Evolutionary conservation across 2,888 invertebrate species (phyloP), one percentile per base, ranked within the genome.

Genomic region (Drosophila vallismaia): DNA sequence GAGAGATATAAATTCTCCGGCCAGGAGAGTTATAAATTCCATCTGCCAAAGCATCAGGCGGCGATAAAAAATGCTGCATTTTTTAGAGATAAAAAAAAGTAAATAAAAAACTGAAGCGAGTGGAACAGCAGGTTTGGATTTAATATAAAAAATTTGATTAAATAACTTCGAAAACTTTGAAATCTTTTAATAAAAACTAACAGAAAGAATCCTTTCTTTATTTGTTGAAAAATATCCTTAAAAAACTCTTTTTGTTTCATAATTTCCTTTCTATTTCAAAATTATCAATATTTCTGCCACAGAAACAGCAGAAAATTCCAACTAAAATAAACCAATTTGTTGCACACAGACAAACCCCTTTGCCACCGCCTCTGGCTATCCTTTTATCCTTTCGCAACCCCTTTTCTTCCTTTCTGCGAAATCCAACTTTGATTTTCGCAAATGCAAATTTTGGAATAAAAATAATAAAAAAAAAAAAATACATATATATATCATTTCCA

Each of bases 11-110:
- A 50, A 54, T 46, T 63, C 44, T 40, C 44, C 7, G 31, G 19
- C 19, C 44, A 45, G 45, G 48, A 31, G 40, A 33, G 74, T 64
- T 72, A 71, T 82, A 87, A 85, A 87, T 82, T 81, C 64, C 76
- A 82, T 73, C 63, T 85, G 88, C 86, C 76, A 85, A 81, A 67
- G 75, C 67, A 64, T 63, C 24, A 66, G 26, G 12, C 46, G n/a
- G 48, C 42, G 45, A 49, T 59, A 70, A 52, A 57, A 26, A 58
- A 40, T 33, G 10, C 2, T 44, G n/a, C 53, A 9, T n/a, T 36
- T 36, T 36, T 33, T 33, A 33, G 10, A 4, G n/a, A n/a, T n/a
- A n/a, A 1, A 3, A 33, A 33, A 33, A 9, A 33, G 4, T 10
- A 6, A 8, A 33, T 19, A 19, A 19, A 14, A 19, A 19, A 19